Evolutionary conservation across 2,888 invertebrate species (phyloP).

Genomic region (Blastobasis lacticolella): DNA sequence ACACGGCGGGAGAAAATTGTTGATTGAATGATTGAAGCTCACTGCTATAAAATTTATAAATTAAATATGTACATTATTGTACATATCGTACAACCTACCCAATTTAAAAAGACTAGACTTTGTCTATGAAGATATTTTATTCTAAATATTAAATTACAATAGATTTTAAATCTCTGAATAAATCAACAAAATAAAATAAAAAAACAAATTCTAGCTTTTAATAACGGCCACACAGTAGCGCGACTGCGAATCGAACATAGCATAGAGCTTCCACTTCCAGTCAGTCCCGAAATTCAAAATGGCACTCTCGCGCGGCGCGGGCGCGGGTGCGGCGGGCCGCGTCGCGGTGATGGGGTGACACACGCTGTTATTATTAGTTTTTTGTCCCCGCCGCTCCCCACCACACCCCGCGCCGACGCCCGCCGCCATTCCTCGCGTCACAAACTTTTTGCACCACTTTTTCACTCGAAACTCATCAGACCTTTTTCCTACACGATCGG

Average conservation of each 20-base stretch:
- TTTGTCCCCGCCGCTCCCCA: constrained; percentile 58
- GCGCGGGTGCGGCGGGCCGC: constrained; percentile 49
- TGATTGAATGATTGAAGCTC: too few species aligned
- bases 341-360: constrained; percentile 64
- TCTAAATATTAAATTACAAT: too few species aligned
- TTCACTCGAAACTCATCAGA: constrained; percentile 19
- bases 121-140: too few species aligned
- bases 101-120: too few species aligned
- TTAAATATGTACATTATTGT: too few species aligned
- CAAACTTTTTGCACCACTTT: constrained; percentile 55
- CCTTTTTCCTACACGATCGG: constrained; percentile 13
- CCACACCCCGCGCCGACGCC: constrained; percentile 33
- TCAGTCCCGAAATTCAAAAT: constrained; percentile 38
- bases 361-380: constrained; percentile 71
- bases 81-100: too few species aligned
- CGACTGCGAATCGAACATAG: background rate
- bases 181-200: background rate
- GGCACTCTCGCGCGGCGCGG: constrained; percentile 45
- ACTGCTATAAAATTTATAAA: too few species aligned
- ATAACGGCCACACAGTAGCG: background rate
- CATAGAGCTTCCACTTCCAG: background rate
- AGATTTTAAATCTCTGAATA: background rate
- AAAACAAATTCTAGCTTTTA: too few species aligned
- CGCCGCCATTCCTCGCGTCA: constrained; percentile 61
- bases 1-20: too few species aligned